Conservation (phyloP, 2,797 vertebrate genomes). For the Poeciliopsis paucimaculata region DNA sequence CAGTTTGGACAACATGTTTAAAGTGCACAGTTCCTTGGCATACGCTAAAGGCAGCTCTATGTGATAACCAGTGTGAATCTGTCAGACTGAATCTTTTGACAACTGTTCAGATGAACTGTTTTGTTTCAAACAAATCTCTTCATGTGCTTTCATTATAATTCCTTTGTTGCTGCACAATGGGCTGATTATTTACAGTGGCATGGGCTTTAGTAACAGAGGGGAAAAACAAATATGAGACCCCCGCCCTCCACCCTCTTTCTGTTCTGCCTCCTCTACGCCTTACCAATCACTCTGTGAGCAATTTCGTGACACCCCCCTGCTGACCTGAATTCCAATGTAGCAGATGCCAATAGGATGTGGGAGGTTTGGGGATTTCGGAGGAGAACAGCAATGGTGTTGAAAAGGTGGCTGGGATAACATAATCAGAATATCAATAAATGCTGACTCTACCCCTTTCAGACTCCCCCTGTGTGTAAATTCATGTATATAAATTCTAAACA, state of each 20-base stretch:
- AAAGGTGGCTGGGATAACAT: constrained; percentile 37
- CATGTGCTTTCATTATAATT: constrained; percentile 73
- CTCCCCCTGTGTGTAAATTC: neutral
- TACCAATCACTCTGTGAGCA: constrained; percentile 61
- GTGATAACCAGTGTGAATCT: constrained; percentile 44
- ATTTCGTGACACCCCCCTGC: constrained; percentile 64
- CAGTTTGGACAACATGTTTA: neutral
- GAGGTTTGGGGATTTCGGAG: constrained; percentile 48
- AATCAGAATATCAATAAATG: constrained; percentile 45
- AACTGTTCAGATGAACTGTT: constrained; percentile 61
- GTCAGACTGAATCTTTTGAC: constrained; percentile 52
- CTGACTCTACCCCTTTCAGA: constrained; percentile 29
- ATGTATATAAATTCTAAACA: constrained; percentile 5
- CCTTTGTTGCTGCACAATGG: constrained; percentile 68
- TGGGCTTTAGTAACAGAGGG: constrained; percentile 62
- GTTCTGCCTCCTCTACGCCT: constrained; percentile 39
- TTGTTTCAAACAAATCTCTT: constrained; percentile 67
- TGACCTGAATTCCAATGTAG: constrained; percentile 75
- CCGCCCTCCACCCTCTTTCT: neutral
- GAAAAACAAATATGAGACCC: constrained; percentile 34
- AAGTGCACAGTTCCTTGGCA: constrained; percentile 17
- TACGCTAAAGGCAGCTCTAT: constrained; percentile 31
- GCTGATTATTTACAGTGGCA: constrained; percentile 64
- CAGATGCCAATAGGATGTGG: constrained; percentile 72
- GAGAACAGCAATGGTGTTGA: constrained; percentile 31